Evolutionary conservation across 2,888 invertebrate species (phyloP), one percentile per base, ranked within the genome.

Genomic region (Augochlorella aurata): DNA sequence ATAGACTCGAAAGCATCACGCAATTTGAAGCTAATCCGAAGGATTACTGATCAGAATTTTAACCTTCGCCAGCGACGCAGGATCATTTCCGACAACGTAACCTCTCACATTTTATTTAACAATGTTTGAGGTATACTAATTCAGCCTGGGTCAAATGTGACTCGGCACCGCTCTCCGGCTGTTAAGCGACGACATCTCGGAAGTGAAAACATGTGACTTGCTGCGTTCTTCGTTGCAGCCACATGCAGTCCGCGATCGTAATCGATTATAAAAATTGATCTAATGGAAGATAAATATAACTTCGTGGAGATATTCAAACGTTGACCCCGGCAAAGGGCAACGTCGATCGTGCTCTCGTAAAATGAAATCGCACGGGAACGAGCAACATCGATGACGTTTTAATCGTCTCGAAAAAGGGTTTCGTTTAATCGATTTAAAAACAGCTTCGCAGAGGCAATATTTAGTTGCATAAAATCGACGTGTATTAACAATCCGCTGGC

Each of bases 401-500:
- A 18, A 29, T 18, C 9, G 16, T 4, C 4, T 18, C 38, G 16
- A 67, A 14, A 67, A 44, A 45, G 44, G 10, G n/a, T n/a, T 21
- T 14, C 45, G 12, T 21, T 66, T 44, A 38, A 65, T 44, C 38
- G n/a, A n/a, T n/a, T 45, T 21, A 68, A 68, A 24, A 68, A 49
- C 58, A 16, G 58, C 18, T 24, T 16, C 1, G 18, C 29, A 18
- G 18, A 18, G 24, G 4, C 24, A 24, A 67, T 47, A 47, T 24
- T 3, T 24, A 21, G 24, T 49, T 24, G 16, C 45, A 49, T 18
- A 29, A 68, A 50, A 29, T 49, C 1, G 18, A 49, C 49, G 29
- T 50, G 5, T 29, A 50, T 68, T 29, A 68, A 68, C 49, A 68
- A 68, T 68, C 18, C 24, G 24, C 18, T 29, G 68, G 16, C 49